Evolutionary conservation across 2,888 invertebrate genomes (phyloP), one percentile per base, ranked within the genome.

Genomic region (Mythimna vitellina): DNA sequence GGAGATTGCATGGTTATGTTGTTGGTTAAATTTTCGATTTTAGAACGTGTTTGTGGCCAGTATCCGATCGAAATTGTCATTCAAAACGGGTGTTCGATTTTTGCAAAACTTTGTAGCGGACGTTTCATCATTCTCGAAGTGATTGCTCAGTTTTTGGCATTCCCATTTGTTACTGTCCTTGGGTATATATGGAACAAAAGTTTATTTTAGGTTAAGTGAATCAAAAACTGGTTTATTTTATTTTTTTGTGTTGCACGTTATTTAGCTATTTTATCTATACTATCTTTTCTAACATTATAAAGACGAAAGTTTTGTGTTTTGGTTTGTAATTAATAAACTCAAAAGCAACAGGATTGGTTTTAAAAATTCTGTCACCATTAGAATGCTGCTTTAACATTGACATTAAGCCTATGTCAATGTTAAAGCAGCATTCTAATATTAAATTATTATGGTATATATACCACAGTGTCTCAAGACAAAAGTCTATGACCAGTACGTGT

Each of bases 11-110:
- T 5, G 35, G 53, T 58, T 32, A 76, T 12, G 14, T 17, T 32
- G 32, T 57, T 63, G 35, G 46, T 38, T 6, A 49, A 63, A 70
- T 78, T 29, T 29, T 29, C 17, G 29, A 57, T 62, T 72, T 78
- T 65, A 10, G 56, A 73, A 62, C 38, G 22, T 38, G 14, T 60
- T 56, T 12, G 17, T n/a, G 49, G 35, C 35, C 22, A 22, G 53
- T 46, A 22, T 32, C 17, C 46, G 17, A 3, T 32, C 7, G 17
- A 65, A 65, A 74, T 67, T 65, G 56, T 29, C 29, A 20, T 79
- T 79, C 51, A 32, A 10, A 60, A 14, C n/a, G 20, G 14, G 9
- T n/a, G 35, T 73, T 79, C 42, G 60, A 53, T 67, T 79, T 79
- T 73, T 46, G 4, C 29, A 29, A 29, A 29, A 73, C 56, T 64